Base-by-base conservation (phyloP, 2,888 invertebrate species). In the Cephalotes varians region DNA sequence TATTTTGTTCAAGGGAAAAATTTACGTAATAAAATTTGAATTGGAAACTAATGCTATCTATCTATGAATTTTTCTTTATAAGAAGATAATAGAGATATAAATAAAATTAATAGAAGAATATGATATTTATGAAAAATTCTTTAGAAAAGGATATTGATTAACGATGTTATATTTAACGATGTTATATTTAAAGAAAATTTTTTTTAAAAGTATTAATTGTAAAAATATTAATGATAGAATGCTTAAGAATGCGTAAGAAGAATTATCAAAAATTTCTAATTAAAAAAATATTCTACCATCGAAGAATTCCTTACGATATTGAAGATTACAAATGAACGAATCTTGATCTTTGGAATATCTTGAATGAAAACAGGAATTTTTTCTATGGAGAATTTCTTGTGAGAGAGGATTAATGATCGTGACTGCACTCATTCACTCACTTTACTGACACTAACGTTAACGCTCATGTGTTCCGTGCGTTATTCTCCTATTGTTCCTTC, bases 401-500 rank as follows among this genome's bases (percentile, higher is more conserved):
- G 25, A 71, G 25, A 71, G 44, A 71, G 34, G 1, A 71, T 56
- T 25, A 15, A 62, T 60, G 31, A 31, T 21, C 31, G 40, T 47
- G 31, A 71, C 77, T 31, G 71, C 71, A 44, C 56, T 69, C 44
- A 51, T 69, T 47, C 56, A 25, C 34, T 77, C 56, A 47, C 77
- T 77, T 69, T 21, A 71, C 72, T 71, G 72, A 40, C 34, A 71
- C 77, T 71, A 77, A 77, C 34, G 72, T 71, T 34, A 62, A 18
- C 62, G 34, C 49, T 74, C 77, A 44, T 31, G 21, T 54, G n/a
- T 56, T 21, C 72, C 40, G 44, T 77, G 51, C 31, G 31, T 56
- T 71, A 71, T 71, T 31, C 44, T 77, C 44, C 71, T 72, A 71
- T 77, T 77, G 77, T 44, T 71, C 34, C 77, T 77, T 77, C 77